A percentile compares a stretch with the other conserved stretches of the same genome.
Evolutionary conservation across 2,888 invertebrate species (phyloP).

Genomic region (Megamerina dolium): DNA sequence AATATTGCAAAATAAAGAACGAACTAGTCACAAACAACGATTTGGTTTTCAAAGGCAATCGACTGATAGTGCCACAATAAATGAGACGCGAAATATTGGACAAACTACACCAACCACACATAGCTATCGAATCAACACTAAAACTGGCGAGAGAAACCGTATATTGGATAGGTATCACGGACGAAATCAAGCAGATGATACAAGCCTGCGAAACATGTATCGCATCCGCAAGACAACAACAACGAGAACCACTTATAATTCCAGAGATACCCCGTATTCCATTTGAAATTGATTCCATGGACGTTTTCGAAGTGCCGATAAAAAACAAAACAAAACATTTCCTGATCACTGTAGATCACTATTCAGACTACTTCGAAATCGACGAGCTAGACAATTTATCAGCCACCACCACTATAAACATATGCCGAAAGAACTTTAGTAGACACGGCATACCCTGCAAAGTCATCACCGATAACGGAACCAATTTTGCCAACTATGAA

Average conservation of each 20-base stretch:
- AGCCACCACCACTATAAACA: neutral
- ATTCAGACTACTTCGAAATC: slow-evolving; percentile 16
- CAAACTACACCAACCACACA: slow-evolving; percentile 1
- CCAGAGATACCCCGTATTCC: slow-evolving; percentile 9
- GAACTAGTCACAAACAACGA: slow-evolving; percentile 5
- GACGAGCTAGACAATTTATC: slow-evolving; percentile 2
- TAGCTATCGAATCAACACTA: slow-evolving; percentile 5
- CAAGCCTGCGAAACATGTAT: slow-evolving; percentile 4
- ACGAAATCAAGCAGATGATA: slow-evolving; percentile 3
- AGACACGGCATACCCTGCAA: slow-evolving; percentile 12
- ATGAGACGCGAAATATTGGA: slow-evolving; percentile 5
- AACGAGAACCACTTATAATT: slow-evolving; percentile 2
- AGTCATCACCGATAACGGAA: too few species aligned
- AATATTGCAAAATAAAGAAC: slow-evolving; percentile 4
- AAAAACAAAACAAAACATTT: slow-evolving; percentile 9
- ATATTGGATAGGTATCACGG: slow-evolving; percentile 8
- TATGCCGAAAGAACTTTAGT: slow-evolving; percentile 2
- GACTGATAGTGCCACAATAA: slow-evolving; percentile 5
- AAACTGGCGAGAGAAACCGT: slow-evolving; percentile 12
- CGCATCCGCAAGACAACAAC: neutral
- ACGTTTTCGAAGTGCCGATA: slow-evolving; percentile 10
- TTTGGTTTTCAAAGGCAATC: slow-evolving; percentile 6
- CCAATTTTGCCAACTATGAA: slow-evolving; percentile 10
- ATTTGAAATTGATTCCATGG: slow-evolving; percentile 15
- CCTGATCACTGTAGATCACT: slow-evolving; percentile 13